Evolutionary conservation across 2,797 vertebrate species (phyloP).

Genomic region (Gobio occitaniae): DNA sequence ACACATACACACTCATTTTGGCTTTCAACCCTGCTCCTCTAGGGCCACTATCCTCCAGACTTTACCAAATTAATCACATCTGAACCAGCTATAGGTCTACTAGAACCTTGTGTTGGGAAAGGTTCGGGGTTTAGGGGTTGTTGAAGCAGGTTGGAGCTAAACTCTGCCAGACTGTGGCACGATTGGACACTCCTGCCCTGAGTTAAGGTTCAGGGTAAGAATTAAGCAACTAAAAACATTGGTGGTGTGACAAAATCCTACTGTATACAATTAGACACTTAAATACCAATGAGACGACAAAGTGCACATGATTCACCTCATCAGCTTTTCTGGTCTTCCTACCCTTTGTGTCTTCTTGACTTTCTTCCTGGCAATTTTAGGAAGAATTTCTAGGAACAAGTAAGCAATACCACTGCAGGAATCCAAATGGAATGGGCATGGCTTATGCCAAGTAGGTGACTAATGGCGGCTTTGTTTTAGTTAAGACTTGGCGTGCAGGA

Average conservation of each 20-base stretch:
- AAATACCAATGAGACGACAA: not conserved
- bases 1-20: not conserved
- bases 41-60: not conserved
- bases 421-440: not conserved
- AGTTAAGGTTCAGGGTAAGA: not conserved
- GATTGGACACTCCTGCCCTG: not conserved
- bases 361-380: not conserved
- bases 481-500: slow-evolving; percentile 69
- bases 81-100: not conserved
- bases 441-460: slow-evolving; percentile 16
- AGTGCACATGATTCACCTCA: slow-evolving; percentile 8
- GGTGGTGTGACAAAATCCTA: not conserved
- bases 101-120: not conserved
- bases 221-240: not conserved
- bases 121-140: not conserved
- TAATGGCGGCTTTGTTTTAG: slow-evolving; percentile 71
- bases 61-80: not conserved
- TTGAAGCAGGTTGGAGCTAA: not conserved
- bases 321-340: not conserved
- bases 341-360: not conserved
- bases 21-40: not conserved
- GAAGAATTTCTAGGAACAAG: not conserved
- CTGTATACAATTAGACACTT: not conserved
- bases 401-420: not conserved
- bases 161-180: not conserved